phyloP scores from a whole-genome alignment of 2,113 vertebrate species.

The Centropus bengalensis region DNA sequence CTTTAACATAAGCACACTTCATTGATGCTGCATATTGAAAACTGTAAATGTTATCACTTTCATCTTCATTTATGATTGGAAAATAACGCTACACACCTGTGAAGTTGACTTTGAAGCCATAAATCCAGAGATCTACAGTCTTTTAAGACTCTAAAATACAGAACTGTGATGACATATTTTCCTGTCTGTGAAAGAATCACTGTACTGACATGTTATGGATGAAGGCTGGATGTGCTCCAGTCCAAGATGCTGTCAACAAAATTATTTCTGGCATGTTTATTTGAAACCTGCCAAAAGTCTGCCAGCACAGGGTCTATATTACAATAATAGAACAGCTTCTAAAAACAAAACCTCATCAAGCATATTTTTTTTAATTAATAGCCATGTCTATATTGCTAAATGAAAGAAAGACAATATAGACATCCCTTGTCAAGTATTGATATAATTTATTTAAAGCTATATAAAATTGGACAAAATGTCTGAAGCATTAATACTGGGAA shows the following conservation, averaged over 20 bases:
- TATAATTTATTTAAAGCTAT: not conserved
- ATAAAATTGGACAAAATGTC: not conserved
- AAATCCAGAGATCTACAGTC: not conserved
- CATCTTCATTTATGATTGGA: conserved; percentile 24
- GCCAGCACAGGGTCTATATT: not conserved
- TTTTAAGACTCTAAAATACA: conserved; percentile 16
- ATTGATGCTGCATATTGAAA: not conserved
- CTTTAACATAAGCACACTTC: conserved; percentile 14
- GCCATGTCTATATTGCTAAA: not conserved
- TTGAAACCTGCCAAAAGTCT: conserved; percentile 26
- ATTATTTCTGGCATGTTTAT: conserved; percentile 49
- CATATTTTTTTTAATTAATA: not conserved
- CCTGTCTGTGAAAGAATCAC: conserved; percentile 15
- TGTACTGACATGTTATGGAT: not conserved
- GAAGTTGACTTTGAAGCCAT: not conserved
- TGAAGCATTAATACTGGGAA: not conserved
- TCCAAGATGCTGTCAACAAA: conserved; percentile 49
- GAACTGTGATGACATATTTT: conserved; percentile 15
- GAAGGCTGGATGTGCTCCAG: conserved; percentile 20
- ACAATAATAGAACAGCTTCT: not conserved
- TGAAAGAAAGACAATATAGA: not conserved
- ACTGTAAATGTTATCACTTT: not conserved
- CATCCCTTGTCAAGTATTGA: not conserved
- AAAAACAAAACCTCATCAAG: not conserved
- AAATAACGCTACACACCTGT: not conserved